Base-by-base conservation (phyloP, 2,888 invertebrate genomes). In the Psylliodes chrysocephalus region DNA sequence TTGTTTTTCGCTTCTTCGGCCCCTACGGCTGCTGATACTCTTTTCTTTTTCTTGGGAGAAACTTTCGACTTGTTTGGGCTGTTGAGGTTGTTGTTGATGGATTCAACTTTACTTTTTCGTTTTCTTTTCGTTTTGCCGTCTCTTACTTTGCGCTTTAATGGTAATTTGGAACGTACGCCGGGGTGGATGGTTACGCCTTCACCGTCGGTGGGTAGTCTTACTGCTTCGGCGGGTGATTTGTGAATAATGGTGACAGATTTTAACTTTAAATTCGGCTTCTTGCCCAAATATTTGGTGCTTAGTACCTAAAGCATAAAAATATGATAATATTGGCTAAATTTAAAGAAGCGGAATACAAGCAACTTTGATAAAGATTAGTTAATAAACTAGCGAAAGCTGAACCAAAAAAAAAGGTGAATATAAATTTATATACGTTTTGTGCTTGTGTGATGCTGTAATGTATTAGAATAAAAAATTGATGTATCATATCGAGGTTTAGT, bases 231-330 rank as follows among this genome's bases (percentile, higher is more conserved):
- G 63, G 94, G 92, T 73, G 94, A 92, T 79, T 92, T 93, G 86
- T 94, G 94, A 78, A 94, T 92, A 81, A 94, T 94, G 75, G 94
- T 94, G 73, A 94, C 90, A 15, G 92, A 91, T 83, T 94, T 93
- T 76, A 93, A 86, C 83, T 94, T 93, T 81, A 90, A 87, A 82
- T 91, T 91, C 69, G 90, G 88, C 70, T 89, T 87, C 76, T 94
- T 94, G 77, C 93, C 92, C 77, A 94, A 86, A 77, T 92, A 86
- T 76, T 90, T 90, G 73, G 91, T 92, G 85, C 92, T 92, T 78
- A 91, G 86, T 77, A 92, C 87, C 94, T 94, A 22, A 22, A 22
- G 6, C n/a, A n/a, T n/a, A n/a, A n/a, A n/a, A n/a, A n/a, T n/a
- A n/a, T n/a, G n/a, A n/a, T n/a, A n/a, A n/a, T n/a, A n/a, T n/a